phyloP scores from a whole-genome alignment of 2,888 invertebrate species.

The Apodemia duryi region DNA sequence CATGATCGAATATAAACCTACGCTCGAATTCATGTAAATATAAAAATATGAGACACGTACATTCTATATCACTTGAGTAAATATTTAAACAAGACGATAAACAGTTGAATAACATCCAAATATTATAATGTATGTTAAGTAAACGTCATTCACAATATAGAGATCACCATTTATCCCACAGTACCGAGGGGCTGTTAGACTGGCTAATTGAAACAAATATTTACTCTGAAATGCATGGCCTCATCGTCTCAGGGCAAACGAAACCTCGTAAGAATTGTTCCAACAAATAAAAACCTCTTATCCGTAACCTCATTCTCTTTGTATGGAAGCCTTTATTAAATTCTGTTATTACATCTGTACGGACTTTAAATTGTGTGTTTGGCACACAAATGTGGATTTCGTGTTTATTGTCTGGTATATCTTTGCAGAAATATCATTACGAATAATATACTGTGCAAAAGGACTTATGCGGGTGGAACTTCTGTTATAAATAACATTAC shows the following conservation, averaged over 20 bases:
- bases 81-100: not conserved
- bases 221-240: conserved; percentile 46
- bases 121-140: conserved; percentile 18
- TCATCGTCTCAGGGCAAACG: not conserved
- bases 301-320: not conserved
- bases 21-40: too few species aligned
- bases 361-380: conserved; percentile 10
- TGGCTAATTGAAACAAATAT: conserved; percentile 75
- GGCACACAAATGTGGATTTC: not conserved
- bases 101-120: conserved; percentile 30
- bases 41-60: too few species aligned
- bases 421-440: not conserved
- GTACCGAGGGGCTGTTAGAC: conserved; percentile 45
- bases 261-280: too few species aligned
- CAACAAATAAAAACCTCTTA: too few species aligned
- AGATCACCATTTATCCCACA: conserved; percentile 63
- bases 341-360: conserved; percentile 11
- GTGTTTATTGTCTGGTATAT: not conserved
- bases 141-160: conserved; percentile 51
- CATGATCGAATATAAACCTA: too few species aligned
- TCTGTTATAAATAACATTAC: not conserved
- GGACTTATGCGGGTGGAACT: not conserved
- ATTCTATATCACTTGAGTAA: not conserved
- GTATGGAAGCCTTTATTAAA: conserved; percentile 12
- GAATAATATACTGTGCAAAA: not conserved